phyloP scores from a whole-genome alignment of 2,113 vertebrate genomes.

The Eublepharis macularius region DNA sequence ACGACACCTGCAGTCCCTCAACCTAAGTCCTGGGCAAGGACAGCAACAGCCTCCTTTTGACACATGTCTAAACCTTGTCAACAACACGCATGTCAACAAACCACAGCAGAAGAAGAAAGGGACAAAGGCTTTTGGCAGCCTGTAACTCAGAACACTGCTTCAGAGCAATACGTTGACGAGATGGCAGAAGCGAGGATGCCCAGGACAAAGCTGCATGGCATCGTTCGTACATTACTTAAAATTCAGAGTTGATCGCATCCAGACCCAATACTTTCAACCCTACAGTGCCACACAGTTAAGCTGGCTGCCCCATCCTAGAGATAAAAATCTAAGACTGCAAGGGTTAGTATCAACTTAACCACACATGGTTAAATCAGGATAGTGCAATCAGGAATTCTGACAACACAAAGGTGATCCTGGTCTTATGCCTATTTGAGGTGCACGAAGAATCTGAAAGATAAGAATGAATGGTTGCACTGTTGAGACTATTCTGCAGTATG shows the following conservation, averaged over 20 bases:
- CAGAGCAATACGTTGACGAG: neutral
- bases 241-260: neutral
- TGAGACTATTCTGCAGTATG: neutral
- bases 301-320: neutral
- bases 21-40: neutral
- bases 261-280: neutral
- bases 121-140: conserved; percentile 1
- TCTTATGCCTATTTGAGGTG: neutral
- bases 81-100: neutral
- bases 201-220: neutral
- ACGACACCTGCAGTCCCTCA: neutral
- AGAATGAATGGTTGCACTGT: neutral
- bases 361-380: neutral
- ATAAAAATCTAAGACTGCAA: neutral
- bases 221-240: neutral
- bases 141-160: neutral
- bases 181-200: neutral
- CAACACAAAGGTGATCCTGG: neutral
- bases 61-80: neutral
- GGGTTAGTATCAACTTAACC: neutral
- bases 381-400: neutral
- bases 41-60: neutral
- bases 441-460: neutral
- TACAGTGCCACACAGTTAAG: neutral
- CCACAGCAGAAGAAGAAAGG: neutral